Conservation (phyloP, 2,797 vertebrate genomes). For the Onychomys arenicola region DNA sequence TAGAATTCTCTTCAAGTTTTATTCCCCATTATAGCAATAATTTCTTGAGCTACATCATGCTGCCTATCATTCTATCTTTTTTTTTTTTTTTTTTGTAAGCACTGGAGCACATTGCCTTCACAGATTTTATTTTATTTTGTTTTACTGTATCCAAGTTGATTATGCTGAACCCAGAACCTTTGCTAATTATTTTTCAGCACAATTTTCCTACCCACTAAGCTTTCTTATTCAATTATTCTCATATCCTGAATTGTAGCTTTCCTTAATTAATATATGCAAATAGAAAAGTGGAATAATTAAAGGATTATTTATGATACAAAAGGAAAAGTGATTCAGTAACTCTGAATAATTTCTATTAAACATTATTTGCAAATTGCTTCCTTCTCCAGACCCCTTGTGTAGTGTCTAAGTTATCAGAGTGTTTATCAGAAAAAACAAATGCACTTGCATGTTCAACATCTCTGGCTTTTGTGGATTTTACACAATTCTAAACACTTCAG, state of each 20-base stretch:
- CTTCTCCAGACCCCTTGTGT: background rate
- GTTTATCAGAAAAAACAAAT: constrained; percentile 49
- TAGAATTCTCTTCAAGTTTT: background rate
- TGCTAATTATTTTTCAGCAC: constrained; percentile 70
- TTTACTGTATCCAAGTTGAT: constrained; percentile 69
- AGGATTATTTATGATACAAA: constrained; percentile 81
- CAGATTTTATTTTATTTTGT: constrained; percentile 41
- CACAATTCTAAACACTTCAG: constrained; percentile 40
- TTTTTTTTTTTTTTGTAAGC: constrained; percentile 59
- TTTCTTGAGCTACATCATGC: constrained; percentile 57
- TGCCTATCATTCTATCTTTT: background rate
- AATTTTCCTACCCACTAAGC: constrained; percentile 72
- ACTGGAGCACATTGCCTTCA: constrained; percentile 62
- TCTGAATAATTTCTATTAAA: constrained; percentile 72
- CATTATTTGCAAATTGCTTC: constrained; percentile 72
- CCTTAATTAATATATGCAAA: constrained; percentile 83
- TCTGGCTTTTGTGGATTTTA: constrained; percentile 16
- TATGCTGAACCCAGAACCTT: constrained; percentile 74
- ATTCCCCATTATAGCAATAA: background rate
- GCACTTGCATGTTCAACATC: background rate
- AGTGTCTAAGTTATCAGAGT: constrained; percentile 49
- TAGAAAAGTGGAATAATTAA: constrained; percentile 80
- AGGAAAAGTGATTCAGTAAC: constrained; percentile 73
- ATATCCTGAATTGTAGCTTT: constrained; percentile 72
- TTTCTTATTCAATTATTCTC: constrained; percentile 74